Evolutionary conservation across 2,888 invertebrate species (phyloP).

Genomic region (Acheta domesticus): DNA sequence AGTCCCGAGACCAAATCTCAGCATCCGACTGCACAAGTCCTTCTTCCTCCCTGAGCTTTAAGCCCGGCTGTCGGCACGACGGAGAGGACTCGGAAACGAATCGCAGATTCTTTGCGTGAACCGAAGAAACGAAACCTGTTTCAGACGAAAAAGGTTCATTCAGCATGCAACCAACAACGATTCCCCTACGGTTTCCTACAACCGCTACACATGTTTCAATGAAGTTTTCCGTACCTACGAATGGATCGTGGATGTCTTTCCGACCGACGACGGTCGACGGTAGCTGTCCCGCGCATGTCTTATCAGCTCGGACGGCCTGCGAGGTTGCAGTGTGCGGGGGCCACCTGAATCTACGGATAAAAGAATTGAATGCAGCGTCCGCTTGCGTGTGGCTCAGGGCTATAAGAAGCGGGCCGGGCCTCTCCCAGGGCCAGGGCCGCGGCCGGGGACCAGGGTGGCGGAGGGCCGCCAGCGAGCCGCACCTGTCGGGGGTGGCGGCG

Average conservation of each 20-base stretch:
- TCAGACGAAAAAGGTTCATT: slow-evolving; percentile 1
- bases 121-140: neutral
- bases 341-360: neutral
- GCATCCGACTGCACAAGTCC: too few species aligned
- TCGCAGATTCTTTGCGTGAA: neutral
- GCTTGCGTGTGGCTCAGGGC: neutral
- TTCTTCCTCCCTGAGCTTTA: too few species aligned
- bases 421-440: too few species aligned
- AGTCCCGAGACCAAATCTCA: too few species aligned
- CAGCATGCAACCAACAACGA: neutral
- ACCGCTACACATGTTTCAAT: slow-evolving; percentile 18
- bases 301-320: neutral
- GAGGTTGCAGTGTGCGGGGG: neutral
- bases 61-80: neutral
- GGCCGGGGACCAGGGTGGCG: neutral
- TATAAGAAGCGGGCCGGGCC: neutral
- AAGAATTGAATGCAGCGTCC: neutral
- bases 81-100: neutral
- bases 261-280: neutral
- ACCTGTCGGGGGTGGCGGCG: neutral
- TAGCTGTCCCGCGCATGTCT: neutral
- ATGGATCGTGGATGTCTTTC: neutral
- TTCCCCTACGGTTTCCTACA: neutral
- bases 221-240: neutral
- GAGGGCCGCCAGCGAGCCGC: neutral